Base-by-base conservation (phyloP, 2,113 vertebrate species). In the Crotalus helleri region DNA sequence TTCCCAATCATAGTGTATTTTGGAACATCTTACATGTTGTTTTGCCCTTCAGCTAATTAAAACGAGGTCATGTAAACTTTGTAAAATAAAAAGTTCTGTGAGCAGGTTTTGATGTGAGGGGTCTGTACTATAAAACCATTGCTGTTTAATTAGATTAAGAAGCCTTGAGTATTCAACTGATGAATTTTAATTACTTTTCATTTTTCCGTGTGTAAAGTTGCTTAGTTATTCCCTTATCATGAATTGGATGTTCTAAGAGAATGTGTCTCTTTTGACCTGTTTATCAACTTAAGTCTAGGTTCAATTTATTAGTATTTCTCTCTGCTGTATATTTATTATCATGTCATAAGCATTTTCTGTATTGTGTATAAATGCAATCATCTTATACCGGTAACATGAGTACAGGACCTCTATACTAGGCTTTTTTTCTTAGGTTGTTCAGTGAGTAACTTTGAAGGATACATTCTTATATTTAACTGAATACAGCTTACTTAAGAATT, bases 71-170 rank as follows among this genome's bases (percentile, higher is more conserved):
- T 15, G 26, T 89, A 85, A 51, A 92, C 15, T 10, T 57, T 17
- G 58, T 9, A 4, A 88, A 92, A 29, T 23, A 81, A 81, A 19
- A 4, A 69, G 49, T 24, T 21, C 51, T 92, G n/a, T 49, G 51
- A 88, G 44, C 5, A 58, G 19, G 44, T 92, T 85, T 55, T 17
- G 69, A 58, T 85, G 53, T 81, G 33, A 33, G 51, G 19, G 51
- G 88, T 59, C 74, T 51, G 87, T 19, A 89, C 23, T 85, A 81
- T 51, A 85, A 58, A 89, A 57, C 26, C 44, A 49, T 88, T 44
- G 23, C n/a, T 74, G 26, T 85, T 89, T 92, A 92, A 92, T 90
- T 88, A 88, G 86, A 88, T 74, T 85, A 85, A 87, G 19, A 59
- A 49, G 39, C 26, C 29, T 90, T 91, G 64, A n/a, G 85, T 24